phyloP scores from a whole-genome alignment of 2,113 vertebrate species.

The Suricata suricatta region DNA sequence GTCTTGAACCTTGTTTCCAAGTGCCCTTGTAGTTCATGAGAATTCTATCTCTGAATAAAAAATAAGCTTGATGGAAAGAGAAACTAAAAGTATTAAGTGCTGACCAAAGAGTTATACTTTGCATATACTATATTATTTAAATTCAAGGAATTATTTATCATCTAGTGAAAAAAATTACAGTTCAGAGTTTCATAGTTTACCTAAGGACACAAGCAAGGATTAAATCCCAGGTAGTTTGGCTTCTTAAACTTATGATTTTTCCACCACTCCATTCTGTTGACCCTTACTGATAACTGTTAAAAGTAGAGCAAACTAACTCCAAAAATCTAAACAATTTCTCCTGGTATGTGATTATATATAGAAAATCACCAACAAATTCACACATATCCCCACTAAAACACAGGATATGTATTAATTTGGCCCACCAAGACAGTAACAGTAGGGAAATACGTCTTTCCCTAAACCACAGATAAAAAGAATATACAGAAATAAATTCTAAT shows the following conservation, averaged over 20 bases:
- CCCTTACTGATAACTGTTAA: slow-evolving; percentile 43
- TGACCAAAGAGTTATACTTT: neutral
- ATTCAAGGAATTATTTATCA: slow-evolving; percentile 23
- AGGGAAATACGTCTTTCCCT: neutral
- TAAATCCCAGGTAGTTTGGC: neutral
- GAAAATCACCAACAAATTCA: neutral
- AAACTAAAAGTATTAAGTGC: neutral
- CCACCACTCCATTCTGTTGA: neutral
- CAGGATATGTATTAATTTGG: neutral
- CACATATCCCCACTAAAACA: neutral
- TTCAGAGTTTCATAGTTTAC: neutral
- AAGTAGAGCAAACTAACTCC: neutral
- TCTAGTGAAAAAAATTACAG: neutral
- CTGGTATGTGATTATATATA: neutral
- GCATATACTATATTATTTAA: slow-evolving; percentile 27
- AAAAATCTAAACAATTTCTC: neutral
- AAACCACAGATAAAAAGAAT: neutral
- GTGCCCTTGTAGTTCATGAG: neutral
- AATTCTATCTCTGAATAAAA: slow-evolving; percentile 36
- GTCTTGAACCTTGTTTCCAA: slow-evolving; percentile 23
- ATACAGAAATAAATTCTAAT: neutral
- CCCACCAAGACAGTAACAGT: neutral
- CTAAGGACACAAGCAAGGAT: neutral
- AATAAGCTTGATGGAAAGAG: slow-evolving; percentile 11
- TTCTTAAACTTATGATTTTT: neutral